Conservation (phyloP, 2,888 invertebrate species). For the Chloroclystis v-ata region DNA sequence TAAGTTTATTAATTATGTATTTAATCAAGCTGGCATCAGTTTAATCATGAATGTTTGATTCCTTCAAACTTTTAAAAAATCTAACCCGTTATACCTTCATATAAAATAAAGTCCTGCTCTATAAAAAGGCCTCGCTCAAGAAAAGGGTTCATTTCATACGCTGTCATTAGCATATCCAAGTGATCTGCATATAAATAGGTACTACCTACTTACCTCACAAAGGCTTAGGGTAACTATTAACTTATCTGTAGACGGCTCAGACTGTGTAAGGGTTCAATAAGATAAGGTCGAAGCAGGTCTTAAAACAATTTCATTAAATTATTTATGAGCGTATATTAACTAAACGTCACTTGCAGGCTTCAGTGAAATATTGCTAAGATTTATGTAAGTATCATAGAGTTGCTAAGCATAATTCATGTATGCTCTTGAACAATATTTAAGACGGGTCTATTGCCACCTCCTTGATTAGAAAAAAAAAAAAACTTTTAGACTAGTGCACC, state of each 20-base stretch:
- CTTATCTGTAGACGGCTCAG: slow-evolving; percentile 8
- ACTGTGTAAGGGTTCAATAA: slow-evolving; percentile 14
- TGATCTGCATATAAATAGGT: slow-evolving; percentile 38
- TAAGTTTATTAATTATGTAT: too few relatives aligned
- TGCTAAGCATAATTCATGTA: too few relatives aligned
- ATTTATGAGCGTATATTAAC: slow-evolving; percentile 13
- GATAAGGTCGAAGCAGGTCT: slow-evolving; percentile 11
- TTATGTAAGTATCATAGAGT: too few relatives aligned
- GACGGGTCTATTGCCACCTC: too few relatives aligned
- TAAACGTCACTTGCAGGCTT: slow-evolving; percentile 4
- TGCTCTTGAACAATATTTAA: too few relatives aligned
- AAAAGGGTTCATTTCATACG: slow-evolving; percentile 18
- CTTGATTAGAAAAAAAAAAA: too few relatives aligned
- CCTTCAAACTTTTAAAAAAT: too few relatives aligned
- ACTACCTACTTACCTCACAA: slow-evolving; percentile 12
- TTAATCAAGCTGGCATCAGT: too few relatives aligned
- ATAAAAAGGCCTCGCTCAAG: slow-evolving; percentile 1
- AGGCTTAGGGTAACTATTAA: slow-evolving; percentile 10
- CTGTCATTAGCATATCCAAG: slow-evolving; percentile 35
- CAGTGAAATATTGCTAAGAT: background rate
- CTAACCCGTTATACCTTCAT: too few relatives aligned
- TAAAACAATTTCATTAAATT: slow-evolving; percentile 15
- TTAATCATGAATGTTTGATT: too few relatives aligned
- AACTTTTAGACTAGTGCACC: too few relatives aligned
- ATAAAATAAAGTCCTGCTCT: too few relatives aligned